phyloP scores from a whole-genome alignment of 1,140 invertebrate genomes.

The Trachymyrmex cornetzi region DNA sequence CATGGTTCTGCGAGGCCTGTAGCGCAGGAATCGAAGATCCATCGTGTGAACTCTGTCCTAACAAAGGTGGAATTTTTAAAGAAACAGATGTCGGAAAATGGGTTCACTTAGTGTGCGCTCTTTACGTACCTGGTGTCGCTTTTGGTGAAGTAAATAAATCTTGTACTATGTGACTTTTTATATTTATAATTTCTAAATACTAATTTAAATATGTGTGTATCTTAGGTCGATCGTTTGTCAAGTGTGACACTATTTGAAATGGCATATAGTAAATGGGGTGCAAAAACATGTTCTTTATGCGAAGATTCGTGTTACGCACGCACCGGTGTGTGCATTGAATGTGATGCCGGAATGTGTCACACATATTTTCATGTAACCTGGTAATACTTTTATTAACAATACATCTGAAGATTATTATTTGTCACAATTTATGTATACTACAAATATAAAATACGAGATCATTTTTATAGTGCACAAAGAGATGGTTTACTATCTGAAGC shows the following conservation, averaged over 20 bases:
- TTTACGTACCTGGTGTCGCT: constrained; percentile 98
- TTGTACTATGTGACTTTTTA: constrained; percentile 32
- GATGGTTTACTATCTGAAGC: constrained; percentile 97
- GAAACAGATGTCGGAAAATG: constrained; percentile 98
- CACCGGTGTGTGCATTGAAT: constrained; percentile 98
- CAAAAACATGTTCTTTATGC: constrained; percentile 95
- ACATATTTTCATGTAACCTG: constrained; percentile 99
- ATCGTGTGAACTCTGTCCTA: constrained; percentile 95
- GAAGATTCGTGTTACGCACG: constrained; percentile 94
- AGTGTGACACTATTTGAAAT: constrained; percentile 98
- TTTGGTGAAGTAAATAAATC: constrained; percentile 92
- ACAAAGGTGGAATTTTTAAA: constrained; percentile 96
- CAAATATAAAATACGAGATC: constrained; percentile 3
- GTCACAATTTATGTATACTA: neutral
- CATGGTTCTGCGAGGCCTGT: constrained; percentile 99
- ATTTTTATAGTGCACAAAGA: constrained; percentile 93
- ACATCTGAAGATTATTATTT: neutral
- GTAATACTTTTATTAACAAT: constrained; percentile 85
- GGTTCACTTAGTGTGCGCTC: constrained; percentile 98
- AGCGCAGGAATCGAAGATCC: constrained; percentile 95
- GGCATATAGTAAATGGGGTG: constrained; percentile 97
- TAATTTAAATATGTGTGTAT: constrained; percentile 30
- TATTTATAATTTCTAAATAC: constrained; percentile 41
- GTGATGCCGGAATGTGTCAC: constrained; percentile 99
- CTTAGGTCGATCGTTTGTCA: constrained; percentile 92